Base-by-base conservation (phyloP, 1,140 invertebrate species). In the Danaus plexippus region DNA sequence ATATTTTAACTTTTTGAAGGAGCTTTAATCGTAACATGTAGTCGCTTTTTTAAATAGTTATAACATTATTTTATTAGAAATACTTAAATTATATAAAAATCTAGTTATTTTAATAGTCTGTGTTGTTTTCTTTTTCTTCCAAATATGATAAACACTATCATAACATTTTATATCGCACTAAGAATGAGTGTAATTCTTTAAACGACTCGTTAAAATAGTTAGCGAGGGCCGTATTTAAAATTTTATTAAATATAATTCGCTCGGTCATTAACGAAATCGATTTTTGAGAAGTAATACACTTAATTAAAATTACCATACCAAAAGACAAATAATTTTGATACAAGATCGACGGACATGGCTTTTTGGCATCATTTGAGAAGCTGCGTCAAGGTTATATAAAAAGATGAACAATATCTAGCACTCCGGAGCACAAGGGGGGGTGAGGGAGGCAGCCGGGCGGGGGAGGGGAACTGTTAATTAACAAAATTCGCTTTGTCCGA, bases 401-500 rank as follows among this genome's bases (percentile, higher is more conserved):
- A 66, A 60, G 67, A 61, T 32, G 61, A 66, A 71, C 67, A 75
- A 77, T 80, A 81, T 85, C 78, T 85, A 85, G 81, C 80, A 76
- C 67, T 68, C 69, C 73, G 69, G 61, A 75, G 56, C 7, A 32
- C 22, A 6, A 32, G 22, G 22, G 22, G 22, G 22, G 22, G 22
- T 32, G 65, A 60, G 58, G 49, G 69, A 71, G 62, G 69, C 68
- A 65, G 69, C 61, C 54, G 59, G 50, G 63, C 67, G 63, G 61
- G 57, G 71, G 67, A 71, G 57, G 71, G 67, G 70, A 78, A 74
- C 68, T 69, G 77, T 84, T 86, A 86, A 85, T 85, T 85, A 85
- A 85, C 82, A 77, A 85, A 85, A 85, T 84, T 82, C 80, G 75
- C 82, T 86, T 86, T 86, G 83, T 84, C 75, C 77, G 71, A 75